Evolutionary conservation across 1,140 invertebrate genomes (phyloP), one percentile per base, ranked within the genome.

Genomic region (Schmidtea mediterranea): DNA sequence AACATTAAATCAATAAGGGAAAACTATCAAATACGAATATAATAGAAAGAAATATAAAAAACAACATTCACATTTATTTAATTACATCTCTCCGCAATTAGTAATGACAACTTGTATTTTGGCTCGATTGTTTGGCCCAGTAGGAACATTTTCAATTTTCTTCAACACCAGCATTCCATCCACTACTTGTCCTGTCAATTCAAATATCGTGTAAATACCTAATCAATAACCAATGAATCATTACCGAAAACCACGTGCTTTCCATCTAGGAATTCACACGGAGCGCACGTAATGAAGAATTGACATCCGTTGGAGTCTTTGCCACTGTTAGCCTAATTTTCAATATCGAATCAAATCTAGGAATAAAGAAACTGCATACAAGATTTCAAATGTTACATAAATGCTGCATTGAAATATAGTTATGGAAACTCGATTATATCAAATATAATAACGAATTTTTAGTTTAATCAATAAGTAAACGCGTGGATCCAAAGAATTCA

Each of bases 171-270:
- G 72, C 58, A 87, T 73, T 49, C 92, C 92, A 68, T 84, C 78
- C 45, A 90, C 76, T 52, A 98, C 82, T 60, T 78, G 71, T 50
- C 71, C 71, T 72, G 54, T n/a, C n/a, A n/a, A n/a, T n/a, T n/a
- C n/a, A n/a, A n/a, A n/a, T n/a, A n/a, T n/a, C n/a, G n/a, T n/a
- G n/a, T n/a, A n/a, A n/a, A n/a, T n/a, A n/a, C n/a, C n/a, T n/a
- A n/a, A n/a, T n/a, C n/a, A n/a, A n/a, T n/a, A n/a, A n/a, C n/a
- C n/a, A n/a, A n/a, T n/a, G n/a, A n/a, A n/a, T n/a, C n/a, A n/a
- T n/a, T 32, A 73, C 90, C 90, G 74, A 98, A 98, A 48, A 97
- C 89, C 59, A 95, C 87, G 71, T 98, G 92, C 66, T 97, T 94
- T 36, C 79, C 80, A 68, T 92, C 86, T 50, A 97, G 68, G 63